These are phyloP conservation scores for Phenganax stokvisi DNA, from an alignment of 92 coral and sea anemone genomes.

Conservation along the genomic window DNA sequence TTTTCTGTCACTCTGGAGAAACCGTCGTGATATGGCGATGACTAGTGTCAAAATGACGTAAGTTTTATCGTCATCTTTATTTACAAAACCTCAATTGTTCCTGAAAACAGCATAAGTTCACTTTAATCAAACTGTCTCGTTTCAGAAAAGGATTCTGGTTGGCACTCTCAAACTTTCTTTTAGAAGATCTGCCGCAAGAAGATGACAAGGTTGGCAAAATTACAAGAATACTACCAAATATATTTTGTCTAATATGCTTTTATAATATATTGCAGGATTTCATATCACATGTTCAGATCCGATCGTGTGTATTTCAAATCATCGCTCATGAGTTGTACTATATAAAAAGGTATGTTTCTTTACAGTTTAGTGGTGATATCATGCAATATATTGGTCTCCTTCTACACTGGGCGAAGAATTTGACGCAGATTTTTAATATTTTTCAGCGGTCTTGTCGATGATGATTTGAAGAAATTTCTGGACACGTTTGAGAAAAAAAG, in stretches of 20 bases:
- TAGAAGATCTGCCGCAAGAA: slow-evolving; percentile 14
- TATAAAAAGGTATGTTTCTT: slow-evolving; percentile 62
- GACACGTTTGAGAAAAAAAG: slow-evolving; percentile 57
- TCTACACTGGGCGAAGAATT: neutral
- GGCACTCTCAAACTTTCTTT: neutral
- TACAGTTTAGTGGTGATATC: too few species aligned
- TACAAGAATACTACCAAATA: neutral
- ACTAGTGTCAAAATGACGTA: slow-evolving; percentile 77
- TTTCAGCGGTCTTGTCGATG: slow-evolving; percentile 74
- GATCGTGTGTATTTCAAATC: slow-evolving; percentile 75
- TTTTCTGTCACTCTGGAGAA: slow-evolving; percentile 84
- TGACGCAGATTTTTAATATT: neutral
- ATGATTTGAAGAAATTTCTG: slow-evolving; percentile 59
- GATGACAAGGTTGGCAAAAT: neutral
- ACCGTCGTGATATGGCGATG: slow-evolving; percentile 86
- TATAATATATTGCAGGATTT: slow-evolving; percentile 50
- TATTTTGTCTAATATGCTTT: too few species aligned
- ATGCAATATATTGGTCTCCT: neutral
- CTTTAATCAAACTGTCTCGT: neutral
- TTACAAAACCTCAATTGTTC: neutral
- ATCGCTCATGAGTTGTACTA: slow-evolving; percentile 76
- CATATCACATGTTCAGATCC: slow-evolving; percentile 63
- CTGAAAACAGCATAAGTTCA: neutral
- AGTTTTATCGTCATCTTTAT: neutral
- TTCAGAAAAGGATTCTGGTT: slow-evolving; percentile 17